These are phyloP conservation scores for Drosophila bunnanda DNA, from an alignment of 2,888 invertebrate species.

Conservation along the genomic window DNA sequence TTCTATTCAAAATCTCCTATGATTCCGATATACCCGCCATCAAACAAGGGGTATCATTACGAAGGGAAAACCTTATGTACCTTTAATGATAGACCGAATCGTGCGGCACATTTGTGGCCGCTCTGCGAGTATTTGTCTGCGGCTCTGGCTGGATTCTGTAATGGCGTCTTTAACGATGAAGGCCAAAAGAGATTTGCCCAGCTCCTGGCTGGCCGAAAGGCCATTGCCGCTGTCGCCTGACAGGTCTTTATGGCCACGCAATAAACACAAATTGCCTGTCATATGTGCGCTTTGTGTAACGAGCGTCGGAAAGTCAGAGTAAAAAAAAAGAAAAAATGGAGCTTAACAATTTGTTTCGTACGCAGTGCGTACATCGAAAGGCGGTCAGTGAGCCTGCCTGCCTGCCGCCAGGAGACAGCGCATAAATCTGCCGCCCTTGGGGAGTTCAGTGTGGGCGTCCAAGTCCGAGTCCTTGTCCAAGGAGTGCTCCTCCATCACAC, in stretches of 20 bases:
- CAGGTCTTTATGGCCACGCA: constrained; percentile 72
- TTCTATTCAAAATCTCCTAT: too few relatives aligned
- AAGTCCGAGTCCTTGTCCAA: neutral
- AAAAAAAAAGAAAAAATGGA: constrained; percentile 18
- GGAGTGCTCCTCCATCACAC: constrained; percentile 11
- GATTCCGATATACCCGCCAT: neutral
- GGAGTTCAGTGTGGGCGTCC: constrained; percentile 12
- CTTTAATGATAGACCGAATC: constrained; percentile 72
- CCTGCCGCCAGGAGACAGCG: constrained; percentile 18
- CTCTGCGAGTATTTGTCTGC: constrained; percentile 9
- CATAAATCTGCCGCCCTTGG: constrained; percentile 60
- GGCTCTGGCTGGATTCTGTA: neutral
- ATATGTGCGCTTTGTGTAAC: constrained; percentile 74
- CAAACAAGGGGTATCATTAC: neutral
- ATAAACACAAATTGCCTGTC: constrained; percentile 79
- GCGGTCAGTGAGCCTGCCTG: constrained; percentile 27
- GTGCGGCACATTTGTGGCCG: constrained; percentile 35
- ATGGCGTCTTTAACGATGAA: constrained; percentile 57
- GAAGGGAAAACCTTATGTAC: constrained; percentile 55
- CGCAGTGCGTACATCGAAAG: constrained; percentile 36
- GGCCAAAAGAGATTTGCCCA: constrained; percentile 50
- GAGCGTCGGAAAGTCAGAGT: constrained; percentile 53
- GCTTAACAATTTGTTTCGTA: constrained; percentile 68
- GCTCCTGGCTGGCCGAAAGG: constrained; percentile 11
- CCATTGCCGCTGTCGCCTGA: constrained; percentile 36